phyloP scores from a whole-genome alignment of 2,888 invertebrate genomes.

The Rhingia rostrata region DNA sequence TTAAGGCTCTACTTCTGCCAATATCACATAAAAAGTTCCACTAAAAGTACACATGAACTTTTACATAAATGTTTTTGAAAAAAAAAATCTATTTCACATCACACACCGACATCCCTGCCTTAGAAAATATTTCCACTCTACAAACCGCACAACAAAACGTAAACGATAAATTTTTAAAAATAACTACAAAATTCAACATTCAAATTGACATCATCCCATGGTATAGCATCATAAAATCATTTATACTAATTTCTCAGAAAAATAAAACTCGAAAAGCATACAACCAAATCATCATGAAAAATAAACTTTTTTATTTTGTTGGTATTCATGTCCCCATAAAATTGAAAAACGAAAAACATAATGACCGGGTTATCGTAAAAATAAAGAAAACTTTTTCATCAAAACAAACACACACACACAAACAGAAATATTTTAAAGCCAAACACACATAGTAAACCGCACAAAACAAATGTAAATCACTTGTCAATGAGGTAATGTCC shows the following conservation, averaged over 20 bases:
- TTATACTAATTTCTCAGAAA: slow-evolving; percentile 1
- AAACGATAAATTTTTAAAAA: slow-evolving; percentile 8
- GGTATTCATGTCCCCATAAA: slow-evolving; percentile 1
- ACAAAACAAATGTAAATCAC: slow-evolving; percentile 49
- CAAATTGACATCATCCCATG: slow-evolving; percentile 56
- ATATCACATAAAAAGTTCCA: too few relatives aligned
- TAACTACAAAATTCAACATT: slow-evolving; percentile 31
- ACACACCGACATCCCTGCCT: neutral
- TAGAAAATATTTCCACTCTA: neutral
- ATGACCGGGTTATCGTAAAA: slow-evolving; percentile 1
- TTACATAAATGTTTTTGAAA: too few relatives aligned
- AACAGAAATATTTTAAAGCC: slow-evolving; percentile 11
- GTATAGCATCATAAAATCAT: neutral
- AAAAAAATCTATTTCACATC: neutral
- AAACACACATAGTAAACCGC: slow-evolving; percentile 19
- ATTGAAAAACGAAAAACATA: neutral
- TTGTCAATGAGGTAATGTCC: slow-evolving; percentile 52
- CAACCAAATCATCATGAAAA: slow-evolving; percentile 8
- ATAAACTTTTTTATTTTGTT: neutral
- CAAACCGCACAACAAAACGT: neutral
- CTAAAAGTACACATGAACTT: too few relatives aligned
- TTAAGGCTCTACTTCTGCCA: too few relatives aligned
- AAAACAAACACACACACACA: neutral
- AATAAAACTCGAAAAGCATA: neutral
- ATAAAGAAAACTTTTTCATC: slow-evolving; percentile 29